A percentile compares a stretch with the other conserved stretches of the same genome.
Conservation (phyloP, 1,140 invertebrate species). For the Dufourea novaeangliae region DNA sequence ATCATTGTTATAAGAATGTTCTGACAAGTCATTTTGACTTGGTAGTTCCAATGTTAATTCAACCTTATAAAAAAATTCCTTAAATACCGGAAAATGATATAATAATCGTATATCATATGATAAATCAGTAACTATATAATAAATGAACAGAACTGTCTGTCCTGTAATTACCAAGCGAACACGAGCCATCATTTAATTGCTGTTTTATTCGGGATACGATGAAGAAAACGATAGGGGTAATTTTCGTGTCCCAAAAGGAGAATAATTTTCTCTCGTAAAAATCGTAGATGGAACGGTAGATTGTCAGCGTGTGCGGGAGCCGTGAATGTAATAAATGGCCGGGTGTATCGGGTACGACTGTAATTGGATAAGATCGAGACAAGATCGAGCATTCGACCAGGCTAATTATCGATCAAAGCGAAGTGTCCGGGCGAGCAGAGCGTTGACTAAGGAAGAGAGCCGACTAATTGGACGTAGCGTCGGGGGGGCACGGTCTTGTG, state of each 20-base stretch:
- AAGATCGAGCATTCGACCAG: slow-evolving; percentile 64
- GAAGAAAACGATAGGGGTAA: slow-evolving; percentile 1
- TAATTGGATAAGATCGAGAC: slow-evolving; percentile 76
- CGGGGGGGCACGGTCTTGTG: slow-evolving; percentile 33
- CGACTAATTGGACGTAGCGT: slow-evolving; percentile 61
- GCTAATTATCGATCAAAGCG: slow-evolving; percentile 74
- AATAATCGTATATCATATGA: no score
- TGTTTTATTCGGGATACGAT: neutral
- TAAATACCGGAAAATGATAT: no score
- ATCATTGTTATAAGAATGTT: no score
- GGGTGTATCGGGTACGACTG: slow-evolving; percentile 48
- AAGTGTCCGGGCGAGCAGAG: slow-evolving; percentile 49
- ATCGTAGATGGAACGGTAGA: neutral
- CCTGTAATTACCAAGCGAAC: no score
- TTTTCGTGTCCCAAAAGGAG: neutral
- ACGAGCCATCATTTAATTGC: no score
- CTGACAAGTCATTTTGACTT: no score
- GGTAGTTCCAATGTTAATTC: no score
- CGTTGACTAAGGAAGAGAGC: slow-evolving; percentile 41
- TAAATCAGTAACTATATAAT: no score
- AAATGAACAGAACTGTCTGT: no score
- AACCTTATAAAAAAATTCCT: no score
- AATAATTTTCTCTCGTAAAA: neutral
- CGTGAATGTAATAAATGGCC: slow-evolving; percentile 16
- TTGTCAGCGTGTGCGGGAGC: neutral